Base-by-base conservation (phyloP, 2,113 vertebrate genomes). In the Acrocephalus kingi region DNA sequence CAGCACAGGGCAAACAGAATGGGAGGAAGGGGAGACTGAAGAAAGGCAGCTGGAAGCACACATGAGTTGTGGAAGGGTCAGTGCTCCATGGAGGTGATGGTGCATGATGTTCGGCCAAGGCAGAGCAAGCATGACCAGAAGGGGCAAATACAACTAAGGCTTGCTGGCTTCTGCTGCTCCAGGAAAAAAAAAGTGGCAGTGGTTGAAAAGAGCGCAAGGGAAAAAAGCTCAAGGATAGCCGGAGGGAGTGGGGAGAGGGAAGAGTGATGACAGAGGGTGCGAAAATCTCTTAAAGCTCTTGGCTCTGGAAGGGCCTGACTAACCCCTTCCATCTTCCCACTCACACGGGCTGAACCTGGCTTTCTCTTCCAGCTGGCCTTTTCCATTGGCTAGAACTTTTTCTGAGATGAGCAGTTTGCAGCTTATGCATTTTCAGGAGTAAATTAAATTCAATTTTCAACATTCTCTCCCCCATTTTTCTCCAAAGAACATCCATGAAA, bases 241-340 rank as follows among this genome's bases (percentile, higher is more conserved):
- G 41, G 49, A 82, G 41, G 56, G 77, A 31, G 39, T 58, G 37
- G 41, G 49, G 66, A 95, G 82, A 62, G 7, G n/a, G 68, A 86
- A 90, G 68, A 94, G 85, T 74, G 72, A 89, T 80, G 86, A 90
- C 75, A 95, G 79, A 66, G 31, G 46, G 43, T 0, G 4, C 0
- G 0, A 90, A 91, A 93, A 77, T 55, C 46, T 91, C 41, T 43
- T 90, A 80, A 66, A 90, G 43, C 35, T 89, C 55, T 91, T 95
- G 94, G 93, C 90, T 91, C 45, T 48, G 61, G 48, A 91, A 86
- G 11, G 67, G 52, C 48, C 86, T 95, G 84, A 96, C 87, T 94
- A 97, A 97, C 78, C 55, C 35, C 62, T 94, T 96, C 92, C 92
- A 2, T 83, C 94, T 88, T 95, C 93, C 92, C 75, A 93, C 85